These are phyloP conservation scores for Sus scrofa DNA, from an alignment of 2,113 vertebrate species.

Conservation along the genomic window DNA sequence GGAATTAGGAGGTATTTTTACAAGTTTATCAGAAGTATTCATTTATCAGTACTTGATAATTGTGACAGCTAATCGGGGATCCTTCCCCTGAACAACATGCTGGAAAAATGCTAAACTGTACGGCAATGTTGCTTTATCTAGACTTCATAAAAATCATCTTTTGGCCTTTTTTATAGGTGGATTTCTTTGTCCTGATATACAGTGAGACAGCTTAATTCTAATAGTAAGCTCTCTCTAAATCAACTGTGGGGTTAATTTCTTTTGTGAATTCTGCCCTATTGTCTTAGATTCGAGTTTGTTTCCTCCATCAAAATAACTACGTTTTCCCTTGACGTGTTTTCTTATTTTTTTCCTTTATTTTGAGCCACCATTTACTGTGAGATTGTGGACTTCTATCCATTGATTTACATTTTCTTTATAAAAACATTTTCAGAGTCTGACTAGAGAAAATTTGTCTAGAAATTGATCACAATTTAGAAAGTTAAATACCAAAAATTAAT, in stretches of 20 bases:
- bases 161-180: background rate
- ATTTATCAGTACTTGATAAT: background rate
- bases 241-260: background rate
- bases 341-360: constrained; percentile 19
- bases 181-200: background rate
- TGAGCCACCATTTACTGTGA: background rate
- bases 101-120: background rate
- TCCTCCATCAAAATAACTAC: background rate
- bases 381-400: background rate
- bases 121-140: background rate
- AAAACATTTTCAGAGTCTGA: background rate
- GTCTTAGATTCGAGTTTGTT: background rate
- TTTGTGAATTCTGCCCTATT: background rate
- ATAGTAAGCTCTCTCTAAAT: background rate
- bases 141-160: background rate
- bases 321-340: background rate
- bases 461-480: background rate
- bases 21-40: background rate
- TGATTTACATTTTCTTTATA: background rate
- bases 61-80: background rate
- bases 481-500: background rate
- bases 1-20: background rate
- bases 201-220: background rate
- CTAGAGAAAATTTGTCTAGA: constrained; percentile 10
- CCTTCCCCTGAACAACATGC: background rate